Percentiles rank a stretch among this genome's conserved stretches.
Conservation (phyloP, 2,888 invertebrate species). For the Parnassius mnemosyne region DNA sequence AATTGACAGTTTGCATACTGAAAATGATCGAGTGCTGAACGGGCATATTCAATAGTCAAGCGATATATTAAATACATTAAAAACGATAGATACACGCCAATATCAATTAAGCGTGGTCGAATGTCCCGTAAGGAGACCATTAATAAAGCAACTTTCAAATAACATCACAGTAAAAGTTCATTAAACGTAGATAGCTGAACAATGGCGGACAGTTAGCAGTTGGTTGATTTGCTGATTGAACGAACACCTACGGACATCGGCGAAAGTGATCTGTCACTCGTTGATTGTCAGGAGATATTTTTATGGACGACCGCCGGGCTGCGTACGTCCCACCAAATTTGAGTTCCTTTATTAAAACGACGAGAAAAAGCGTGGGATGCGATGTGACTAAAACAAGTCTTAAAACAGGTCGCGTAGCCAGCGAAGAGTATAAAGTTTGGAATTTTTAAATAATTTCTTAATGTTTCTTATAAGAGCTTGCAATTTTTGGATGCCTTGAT, state of each 20-base stretch:
- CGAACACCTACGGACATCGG: constrained; percentile 51
- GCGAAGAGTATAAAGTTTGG: constrained; percentile 19
- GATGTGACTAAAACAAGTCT: constrained; percentile 21
- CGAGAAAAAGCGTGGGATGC: constrained; percentile 24
- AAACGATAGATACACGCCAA: constrained; percentile 13
- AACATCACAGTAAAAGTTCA: constrained; percentile 61
- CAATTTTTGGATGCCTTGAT: too few species aligned
- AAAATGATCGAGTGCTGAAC: constrained; percentile 7
- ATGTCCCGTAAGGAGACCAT: constrained; percentile 34
- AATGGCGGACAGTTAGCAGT: constrained; percentile 52
- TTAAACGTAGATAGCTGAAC: constrained; percentile 55
- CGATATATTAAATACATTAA: neutral
- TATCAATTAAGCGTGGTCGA: constrained; percentile 20
- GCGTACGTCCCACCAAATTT: constrained; percentile 41
- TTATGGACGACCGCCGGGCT: constrained; percentile 52
- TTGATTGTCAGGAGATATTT: constrained; percentile 49
- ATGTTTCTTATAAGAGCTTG: too few species aligned
- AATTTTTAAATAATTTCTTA: constrained; percentile 17
- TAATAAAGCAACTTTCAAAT: constrained; percentile 55
- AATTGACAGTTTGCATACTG: constrained; percentile 3
- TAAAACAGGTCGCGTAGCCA: constrained; percentile 18
- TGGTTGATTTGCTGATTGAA: constrained; percentile 49
- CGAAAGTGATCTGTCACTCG: constrained; percentile 58
- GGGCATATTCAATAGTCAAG: neutral
- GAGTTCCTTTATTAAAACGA: constrained; percentile 25